Evolutionary conservation across 2,113 vertebrate species (phyloP).

Genomic region (Lipophrys pholis): DNA sequence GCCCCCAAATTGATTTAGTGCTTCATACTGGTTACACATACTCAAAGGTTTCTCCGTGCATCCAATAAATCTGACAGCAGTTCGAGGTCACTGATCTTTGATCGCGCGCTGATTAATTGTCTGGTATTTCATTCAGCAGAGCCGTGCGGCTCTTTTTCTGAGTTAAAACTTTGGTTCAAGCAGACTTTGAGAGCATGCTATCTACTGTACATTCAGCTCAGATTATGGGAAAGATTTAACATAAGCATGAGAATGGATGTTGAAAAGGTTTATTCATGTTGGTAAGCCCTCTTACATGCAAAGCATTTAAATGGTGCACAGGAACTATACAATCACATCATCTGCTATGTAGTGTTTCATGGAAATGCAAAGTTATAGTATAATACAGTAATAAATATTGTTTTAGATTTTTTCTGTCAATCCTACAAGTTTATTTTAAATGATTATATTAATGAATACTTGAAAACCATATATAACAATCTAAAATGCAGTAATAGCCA

Average conservation of each 20-base stretch:
- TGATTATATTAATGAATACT: no score
- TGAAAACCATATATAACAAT: no score
- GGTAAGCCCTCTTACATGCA: conserved; percentile 60
- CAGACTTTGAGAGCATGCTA: conserved; percentile 9
- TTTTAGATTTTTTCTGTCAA: no score
- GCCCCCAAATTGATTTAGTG: background rate
- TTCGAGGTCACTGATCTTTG: conserved; percentile 10
- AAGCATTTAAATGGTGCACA: conserved; percentile 38
- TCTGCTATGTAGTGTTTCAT: background rate
- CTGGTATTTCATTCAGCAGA: background rate
- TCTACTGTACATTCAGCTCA: conserved; percentile 22
- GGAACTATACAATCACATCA: background rate
- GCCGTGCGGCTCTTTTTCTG: background rate
- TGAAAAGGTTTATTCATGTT: conserved; percentile 48
- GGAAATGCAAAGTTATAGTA: background rate
- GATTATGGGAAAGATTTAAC: conserved; percentile 64
- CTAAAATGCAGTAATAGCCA: no score
- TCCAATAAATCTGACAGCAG: conserved; percentile 6
- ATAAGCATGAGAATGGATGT: conserved; percentile 40
- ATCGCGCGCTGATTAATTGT: background rate
- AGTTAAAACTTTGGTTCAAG: background rate
- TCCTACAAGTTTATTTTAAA: no score
- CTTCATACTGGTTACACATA: background rate
- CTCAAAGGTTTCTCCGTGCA: background rate
- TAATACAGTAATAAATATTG: no score